Conservation (phyloP, 2,888 invertebrate species). For the Nasonovia ribisnigri region DNA sequence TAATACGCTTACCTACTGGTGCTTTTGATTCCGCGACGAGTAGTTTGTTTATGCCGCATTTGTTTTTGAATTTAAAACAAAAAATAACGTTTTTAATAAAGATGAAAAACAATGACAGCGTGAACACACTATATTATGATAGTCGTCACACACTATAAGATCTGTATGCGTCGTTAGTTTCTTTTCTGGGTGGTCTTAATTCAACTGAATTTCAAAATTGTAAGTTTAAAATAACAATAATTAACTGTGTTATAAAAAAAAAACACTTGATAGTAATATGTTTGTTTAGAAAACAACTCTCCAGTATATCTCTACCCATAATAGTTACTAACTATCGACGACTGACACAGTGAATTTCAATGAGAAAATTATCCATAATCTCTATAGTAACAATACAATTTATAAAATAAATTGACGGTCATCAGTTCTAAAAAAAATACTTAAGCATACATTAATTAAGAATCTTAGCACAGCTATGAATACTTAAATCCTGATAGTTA, state of each 20-base stretch:
- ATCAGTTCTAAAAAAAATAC: not conserved
- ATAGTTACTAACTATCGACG: not conserved
- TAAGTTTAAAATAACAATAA: not conserved
- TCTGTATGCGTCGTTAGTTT: not conserved
- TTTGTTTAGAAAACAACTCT: not conserved
- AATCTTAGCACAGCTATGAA: not conserved
- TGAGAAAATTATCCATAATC: not conserved
- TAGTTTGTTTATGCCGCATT: not conserved
- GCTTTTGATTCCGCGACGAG: not conserved
- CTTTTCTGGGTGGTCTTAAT: constrained; percentile 21
- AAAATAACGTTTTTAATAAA: not conserved
- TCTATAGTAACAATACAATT: not conserved
- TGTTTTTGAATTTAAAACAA: not conserved
- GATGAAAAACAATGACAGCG: not conserved
- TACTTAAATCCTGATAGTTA: not conserved
- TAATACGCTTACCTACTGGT: not conserved
- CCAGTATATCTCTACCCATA: not conserved
- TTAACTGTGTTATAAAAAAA: not conserved
- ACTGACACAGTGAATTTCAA: not conserved
- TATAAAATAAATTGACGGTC: not conserved
- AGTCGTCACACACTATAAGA: not conserved
- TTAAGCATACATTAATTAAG: not conserved
- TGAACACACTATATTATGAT: not conserved
- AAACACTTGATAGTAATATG: not conserved
- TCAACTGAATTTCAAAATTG: not conserved